Conservation (phyloP, 2,113 vertebrate genomes). For the Callopanchax toddi region DNA sequence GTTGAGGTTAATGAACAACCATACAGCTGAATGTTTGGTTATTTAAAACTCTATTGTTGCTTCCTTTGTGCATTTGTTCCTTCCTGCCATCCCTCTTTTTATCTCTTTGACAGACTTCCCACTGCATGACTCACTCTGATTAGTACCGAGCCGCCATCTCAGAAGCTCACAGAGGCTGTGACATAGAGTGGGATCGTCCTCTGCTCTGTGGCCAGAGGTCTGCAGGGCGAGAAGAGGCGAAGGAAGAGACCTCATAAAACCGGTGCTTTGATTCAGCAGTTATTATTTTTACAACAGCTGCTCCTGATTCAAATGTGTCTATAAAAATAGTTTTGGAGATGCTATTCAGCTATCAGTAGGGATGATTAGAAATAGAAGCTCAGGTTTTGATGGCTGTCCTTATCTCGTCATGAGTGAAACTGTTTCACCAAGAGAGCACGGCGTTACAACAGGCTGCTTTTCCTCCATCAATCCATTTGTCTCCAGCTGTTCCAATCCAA, state of each 20-base stretch:
- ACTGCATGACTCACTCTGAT: constrained; percentile 60
- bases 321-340: constrained; percentile 20
- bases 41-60: constrained; percentile 22
- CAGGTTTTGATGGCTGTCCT: constrained; percentile 64
- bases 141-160: constrained; percentile 54
- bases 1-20: constrained; percentile 45
- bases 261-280: constrained; percentile 33
- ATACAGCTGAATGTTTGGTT: constrained; percentile 22
- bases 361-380: constrained; percentile 51
- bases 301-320: constrained; percentile 22
- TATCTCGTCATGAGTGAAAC: constrained; percentile 70
- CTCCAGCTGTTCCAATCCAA: constrained; percentile 61
- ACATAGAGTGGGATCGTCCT: constrained; percentile 19
- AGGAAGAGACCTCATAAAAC: constrained; percentile 45
- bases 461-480: constrained; percentile 71
- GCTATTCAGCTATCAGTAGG: constrained; percentile 30
- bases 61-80: constrained; percentile 19
- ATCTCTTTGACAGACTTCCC: constrained; percentile 49
- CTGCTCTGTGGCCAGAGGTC: constrained; percentile 10
- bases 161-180: constrained; percentile 38
- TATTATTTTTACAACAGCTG: constrained; percentile 25
- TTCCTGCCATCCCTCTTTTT: constrained; percentile 19
- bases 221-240: background rate
- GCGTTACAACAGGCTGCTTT: constrained; percentile 47
- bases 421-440: constrained; percentile 46